Evolutionary conservation across 2,797 vertebrate genomes (phyloP).

Genomic region (Lemur catta): DNA sequence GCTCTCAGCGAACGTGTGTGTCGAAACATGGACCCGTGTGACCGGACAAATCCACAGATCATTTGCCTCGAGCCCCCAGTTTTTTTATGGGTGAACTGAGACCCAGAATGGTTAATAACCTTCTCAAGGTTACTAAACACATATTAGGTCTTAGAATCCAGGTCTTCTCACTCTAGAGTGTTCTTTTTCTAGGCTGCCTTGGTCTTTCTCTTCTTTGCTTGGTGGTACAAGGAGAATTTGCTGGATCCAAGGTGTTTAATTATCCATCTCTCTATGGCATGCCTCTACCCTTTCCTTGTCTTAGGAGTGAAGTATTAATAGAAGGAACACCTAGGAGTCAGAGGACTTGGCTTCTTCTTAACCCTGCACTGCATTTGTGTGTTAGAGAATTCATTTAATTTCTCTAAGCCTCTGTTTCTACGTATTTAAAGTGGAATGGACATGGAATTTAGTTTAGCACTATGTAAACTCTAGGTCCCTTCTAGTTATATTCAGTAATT

Average conservation of each 20-base stretch:
- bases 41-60: neutral
- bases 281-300: neutral
- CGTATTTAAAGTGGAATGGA: neutral
- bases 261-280: neutral
- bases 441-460: neutral
- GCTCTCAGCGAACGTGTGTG: neutral
- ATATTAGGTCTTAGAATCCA: neutral
- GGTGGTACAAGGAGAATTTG: neutral
- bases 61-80: neutral
- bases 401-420: neutral
- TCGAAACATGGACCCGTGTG: neutral
- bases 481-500: neutral
- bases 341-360: neutral
- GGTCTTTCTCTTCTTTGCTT: neutral
- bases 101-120: neutral
- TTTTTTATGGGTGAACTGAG: neutral
- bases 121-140: neutral
- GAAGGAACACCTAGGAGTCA: neutral
- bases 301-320: neutral
- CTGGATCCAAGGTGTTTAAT: neutral
- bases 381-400: neutral
- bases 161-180: neutral
- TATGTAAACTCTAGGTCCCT: neutral
- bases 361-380: neutral
- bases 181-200: neutral